Conservation (phyloP, 2,113 vertebrate genomes). For the Tursiops truncatus region DNA sequence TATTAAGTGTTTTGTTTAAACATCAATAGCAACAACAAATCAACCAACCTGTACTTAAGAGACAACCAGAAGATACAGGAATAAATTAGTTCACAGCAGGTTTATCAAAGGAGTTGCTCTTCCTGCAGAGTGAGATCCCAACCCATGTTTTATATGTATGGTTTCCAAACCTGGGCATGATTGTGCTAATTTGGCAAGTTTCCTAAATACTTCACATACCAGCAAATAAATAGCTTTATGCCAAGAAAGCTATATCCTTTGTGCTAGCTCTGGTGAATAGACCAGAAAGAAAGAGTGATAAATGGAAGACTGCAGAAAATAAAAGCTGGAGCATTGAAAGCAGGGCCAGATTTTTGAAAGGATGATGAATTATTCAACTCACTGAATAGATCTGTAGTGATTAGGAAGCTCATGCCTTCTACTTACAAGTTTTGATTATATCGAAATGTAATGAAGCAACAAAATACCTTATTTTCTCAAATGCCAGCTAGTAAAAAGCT, state of each 20-base stretch:
- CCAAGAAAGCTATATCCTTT: neutral
- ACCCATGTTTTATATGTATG: neutral
- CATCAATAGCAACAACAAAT: neutral
- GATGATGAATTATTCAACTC: conserved; percentile 17
- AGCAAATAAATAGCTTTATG: conserved; percentile 22
- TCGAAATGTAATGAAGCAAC: neutral
- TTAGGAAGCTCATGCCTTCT: conserved; percentile 41
- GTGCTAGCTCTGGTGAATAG: neutral
- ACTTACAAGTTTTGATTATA: neutral
- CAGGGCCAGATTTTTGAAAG: neutral
- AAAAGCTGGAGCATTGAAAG: neutral
- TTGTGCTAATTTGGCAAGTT: conserved; percentile 3
- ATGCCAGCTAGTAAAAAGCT: neutral
- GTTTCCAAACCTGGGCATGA: neutral
- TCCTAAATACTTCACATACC: conserved; percentile 2
- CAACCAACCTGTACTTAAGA: neutral
- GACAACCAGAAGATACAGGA: neutral
- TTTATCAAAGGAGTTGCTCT: neutral
- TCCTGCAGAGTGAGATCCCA: neutral
- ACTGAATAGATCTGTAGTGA: conserved; percentile 23
- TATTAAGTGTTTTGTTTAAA: neutral
- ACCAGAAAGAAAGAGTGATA: neutral
- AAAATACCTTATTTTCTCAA: conserved; percentile 28
- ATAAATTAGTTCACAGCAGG: neutral
- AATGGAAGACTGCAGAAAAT: conserved; percentile 11